A percentile compares a stretch with the other conserved stretches of the same genome.
These are phyloP conservation scores for Drosophila pegasa DNA, from an alignment of 2,888 invertebrate species.

Conservation along the genomic window DNA sequence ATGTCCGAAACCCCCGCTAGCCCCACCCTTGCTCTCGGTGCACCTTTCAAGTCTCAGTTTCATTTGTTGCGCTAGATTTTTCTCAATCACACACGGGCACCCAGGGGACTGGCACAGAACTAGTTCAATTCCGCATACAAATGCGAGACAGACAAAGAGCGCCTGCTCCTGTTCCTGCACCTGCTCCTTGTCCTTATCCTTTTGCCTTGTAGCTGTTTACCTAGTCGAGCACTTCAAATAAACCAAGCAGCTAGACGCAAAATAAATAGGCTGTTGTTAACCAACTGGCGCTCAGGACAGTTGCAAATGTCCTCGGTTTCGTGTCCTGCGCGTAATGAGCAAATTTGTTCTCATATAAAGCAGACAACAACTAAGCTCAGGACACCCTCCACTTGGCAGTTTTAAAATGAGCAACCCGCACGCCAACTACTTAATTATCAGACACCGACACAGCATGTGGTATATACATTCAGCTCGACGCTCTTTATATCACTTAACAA, in stretches of 20 bases:
- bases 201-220: constrained; percentile 41
- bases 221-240: constrained; percentile 55
- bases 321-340: constrained; percentile 69
- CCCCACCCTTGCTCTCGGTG: constrained; percentile 13
- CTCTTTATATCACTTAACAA: constrained; percentile 30
- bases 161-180: background rate
- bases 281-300: constrained; percentile 57
- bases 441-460: constrained; percentile 27
- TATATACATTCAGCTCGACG: constrained; percentile 3
- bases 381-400: constrained; percentile 53
- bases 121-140: constrained; percentile 67
- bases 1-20: constrained; percentile 22
- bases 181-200: background rate
- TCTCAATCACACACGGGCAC: constrained; percentile 68
- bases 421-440: constrained; percentile 60
- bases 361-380: constrained; percentile 63
- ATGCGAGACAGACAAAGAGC: constrained; percentile 45
- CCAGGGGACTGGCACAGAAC: constrained; percentile 57
- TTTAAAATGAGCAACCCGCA: constrained; percentile 72
- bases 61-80: constrained; percentile 82
- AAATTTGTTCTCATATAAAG: constrained; percentile 79
- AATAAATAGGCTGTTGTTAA: constrained; percentile 57
- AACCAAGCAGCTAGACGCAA: constrained; percentile 66
- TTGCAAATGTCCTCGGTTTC: constrained; percentile 78
- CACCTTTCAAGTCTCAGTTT: constrained; percentile 59